These are phyloP conservation scores for Centropyge bicolor DNA, from an alignment of 2,797 vertebrate species.

Conservation along the genomic window DNA sequence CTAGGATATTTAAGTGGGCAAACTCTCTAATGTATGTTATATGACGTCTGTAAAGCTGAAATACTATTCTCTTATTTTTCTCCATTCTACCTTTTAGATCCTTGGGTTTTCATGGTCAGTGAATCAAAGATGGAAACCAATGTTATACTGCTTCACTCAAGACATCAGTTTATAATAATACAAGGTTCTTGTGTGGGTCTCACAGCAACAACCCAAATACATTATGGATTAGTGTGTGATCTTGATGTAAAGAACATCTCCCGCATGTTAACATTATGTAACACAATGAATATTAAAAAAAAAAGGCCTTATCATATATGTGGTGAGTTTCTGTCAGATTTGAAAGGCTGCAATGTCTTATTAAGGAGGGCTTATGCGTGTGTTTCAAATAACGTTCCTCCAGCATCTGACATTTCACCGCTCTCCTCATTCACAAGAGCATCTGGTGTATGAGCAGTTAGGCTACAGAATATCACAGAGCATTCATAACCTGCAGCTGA, in stretches of 20 bases:
- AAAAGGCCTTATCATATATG: not conserved
- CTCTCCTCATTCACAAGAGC: slow-evolving; percentile 7
- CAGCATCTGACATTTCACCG: not conserved
- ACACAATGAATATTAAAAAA: not conserved
- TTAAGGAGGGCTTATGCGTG: not conserved
- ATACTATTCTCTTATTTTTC: not conserved
- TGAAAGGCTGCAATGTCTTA: not conserved
- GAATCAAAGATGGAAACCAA: not conserved
- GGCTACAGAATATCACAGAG: not conserved
- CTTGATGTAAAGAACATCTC: slow-evolving; percentile 2
- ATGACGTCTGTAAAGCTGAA: not conserved
- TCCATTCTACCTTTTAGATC: not conserved
- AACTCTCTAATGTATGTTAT: not conserved
- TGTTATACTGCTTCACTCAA: not conserved
- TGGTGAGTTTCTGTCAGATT: not conserved
- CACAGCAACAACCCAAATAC: slow-evolving; percentile 1
- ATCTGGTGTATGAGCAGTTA: not conserved
- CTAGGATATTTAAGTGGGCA: too few relatives aligned
- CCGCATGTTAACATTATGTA: not conserved
- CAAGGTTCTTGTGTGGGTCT: not conserved
- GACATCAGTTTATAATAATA: not conserved
- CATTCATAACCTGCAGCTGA: not conserved
- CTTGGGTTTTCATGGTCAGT: not conserved
- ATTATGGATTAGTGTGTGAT: slow-evolving; percentile 21
- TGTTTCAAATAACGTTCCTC: not conserved